A percentile compares a stretch with the other conserved stretches of the same genome.
These are phyloP conservation scores for Acanthaster planci DNA, from an alignment of 35 echinoderm and acorn worm species.

Conservation along the genomic window DNA sequence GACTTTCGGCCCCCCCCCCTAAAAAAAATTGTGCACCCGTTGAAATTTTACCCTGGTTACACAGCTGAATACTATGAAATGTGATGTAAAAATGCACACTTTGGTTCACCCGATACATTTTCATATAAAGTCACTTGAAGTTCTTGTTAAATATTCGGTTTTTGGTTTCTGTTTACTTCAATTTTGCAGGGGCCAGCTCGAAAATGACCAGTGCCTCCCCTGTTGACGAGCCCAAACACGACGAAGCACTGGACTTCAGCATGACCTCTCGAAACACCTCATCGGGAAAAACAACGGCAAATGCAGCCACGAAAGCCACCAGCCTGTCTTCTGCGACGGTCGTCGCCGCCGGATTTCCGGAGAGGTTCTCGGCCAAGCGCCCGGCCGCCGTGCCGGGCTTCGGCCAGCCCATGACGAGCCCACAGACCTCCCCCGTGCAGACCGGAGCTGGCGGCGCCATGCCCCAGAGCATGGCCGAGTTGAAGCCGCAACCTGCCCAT, in stretches of 20 bases:
- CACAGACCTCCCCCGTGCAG: conserved; percentile 16
- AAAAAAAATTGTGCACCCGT: no score
- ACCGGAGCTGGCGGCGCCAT: neutral
- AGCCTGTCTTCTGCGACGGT: neutral
- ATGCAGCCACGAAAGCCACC: neutral
- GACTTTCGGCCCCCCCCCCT: no score
- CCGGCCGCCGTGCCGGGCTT: neutral
- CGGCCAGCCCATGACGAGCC: neutral
- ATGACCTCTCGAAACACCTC: neutral
- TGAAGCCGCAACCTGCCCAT: neutral
- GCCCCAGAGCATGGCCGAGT: conserved; percentile 18
- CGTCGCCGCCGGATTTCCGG: neutral
- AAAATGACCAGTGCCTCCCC: no score
- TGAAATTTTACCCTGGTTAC: no score
- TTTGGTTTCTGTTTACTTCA: no score
- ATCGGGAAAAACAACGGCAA: neutral
- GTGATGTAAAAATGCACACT: no score
- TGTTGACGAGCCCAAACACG: neutral
- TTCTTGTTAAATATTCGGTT: no score
- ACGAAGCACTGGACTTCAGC: conserved; percentile 17
- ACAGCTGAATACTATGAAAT: no score
- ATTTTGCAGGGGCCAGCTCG: no score
- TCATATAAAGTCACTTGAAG: no score
- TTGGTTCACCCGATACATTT: no score
- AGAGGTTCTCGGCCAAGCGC: neutral